Percentiles rank a stretch among this genome's conserved stretches.
Conservation (phyloP, 1,140 invertebrate species). For the Bursaphelenchus mucronatus region DNA sequence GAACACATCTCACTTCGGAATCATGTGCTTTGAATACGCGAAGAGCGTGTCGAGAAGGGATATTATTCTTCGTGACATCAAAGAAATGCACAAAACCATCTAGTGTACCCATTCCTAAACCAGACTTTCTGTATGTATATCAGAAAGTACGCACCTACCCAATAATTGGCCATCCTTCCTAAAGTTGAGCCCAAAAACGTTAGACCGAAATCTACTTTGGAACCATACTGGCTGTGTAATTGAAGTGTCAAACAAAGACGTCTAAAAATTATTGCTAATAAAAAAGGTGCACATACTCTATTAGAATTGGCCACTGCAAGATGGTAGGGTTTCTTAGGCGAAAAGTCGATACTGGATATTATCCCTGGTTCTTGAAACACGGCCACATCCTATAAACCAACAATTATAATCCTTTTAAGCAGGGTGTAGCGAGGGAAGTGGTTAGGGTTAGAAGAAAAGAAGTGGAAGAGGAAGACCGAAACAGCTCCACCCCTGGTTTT, state of each 20-base stretch:
- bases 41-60: slow-evolving; percentile 61
- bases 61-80: slow-evolving; percentile 69
- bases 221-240: slow-evolving; percentile 42
- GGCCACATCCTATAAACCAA: slow-evolving; percentile 46
- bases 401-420: too few species aligned
- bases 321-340: slow-evolving; percentile 40
- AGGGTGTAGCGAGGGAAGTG: too few species aligned
- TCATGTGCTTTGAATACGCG: slow-evolving; percentile 70
- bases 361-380: slow-evolving; percentile 56
- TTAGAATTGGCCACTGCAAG: slow-evolving; percentile 45
- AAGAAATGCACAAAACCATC: slow-evolving; percentile 81
- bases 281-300: slow-evolving; percentile 23
- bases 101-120: slow-evolving; percentile 70
- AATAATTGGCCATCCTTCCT: slow-evolving; percentile 47
- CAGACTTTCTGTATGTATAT: slow-evolving; percentile 61
- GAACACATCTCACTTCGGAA: slow-evolving; percentile 69
- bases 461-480: slow-evolving; percentile 13
- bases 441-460: too few species aligned
- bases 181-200: slow-evolving; percentile 41
- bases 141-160: slow-evolving; percentile 1
- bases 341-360: slow-evolving; percentile 43
- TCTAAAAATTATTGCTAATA: slow-evolving; percentile 18
- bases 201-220: slow-evolving; percentile 40
- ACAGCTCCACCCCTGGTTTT: too few species aligned
- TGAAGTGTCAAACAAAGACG: slow-evolving; percentile 36